Evolutionary conservation across 2,113 vertebrate genomes (phyloP).

Genomic region (Daphoenositta chrysoptera): DNA sequence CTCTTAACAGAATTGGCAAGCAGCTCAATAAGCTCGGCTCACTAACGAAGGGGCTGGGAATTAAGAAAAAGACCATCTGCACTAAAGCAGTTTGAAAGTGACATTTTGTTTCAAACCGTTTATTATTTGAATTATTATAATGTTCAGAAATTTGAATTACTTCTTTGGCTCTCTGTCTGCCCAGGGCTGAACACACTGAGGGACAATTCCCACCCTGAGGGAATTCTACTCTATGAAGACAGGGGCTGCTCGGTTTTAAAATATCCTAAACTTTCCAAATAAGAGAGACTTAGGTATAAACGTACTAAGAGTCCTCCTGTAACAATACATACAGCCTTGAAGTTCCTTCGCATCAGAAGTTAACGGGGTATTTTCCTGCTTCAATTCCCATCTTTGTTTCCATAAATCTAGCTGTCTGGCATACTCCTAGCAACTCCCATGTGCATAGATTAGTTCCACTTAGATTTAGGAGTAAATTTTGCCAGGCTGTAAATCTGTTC

Average conservation of each 20-base stretch:
- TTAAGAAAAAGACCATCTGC: slow-evolving; percentile 33
- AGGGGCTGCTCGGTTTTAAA: background rate
- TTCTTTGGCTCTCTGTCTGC: background rate
- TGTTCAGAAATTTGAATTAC: background rate
- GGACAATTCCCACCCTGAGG: background rate
- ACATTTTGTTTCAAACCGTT: background rate
- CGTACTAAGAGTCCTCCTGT: background rate
- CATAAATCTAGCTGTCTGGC: background rate
- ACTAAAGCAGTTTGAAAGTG: slow-evolving; percentile 33
- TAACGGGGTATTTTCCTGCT: fast-evolving
- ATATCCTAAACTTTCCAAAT: background rate
- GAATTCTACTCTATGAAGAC: background rate
- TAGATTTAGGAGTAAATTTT: background rate
- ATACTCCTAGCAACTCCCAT: background rate
- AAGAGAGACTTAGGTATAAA: background rate
- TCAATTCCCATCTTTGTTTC: background rate
- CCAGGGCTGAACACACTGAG: background rate
- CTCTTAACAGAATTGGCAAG: slow-evolving; percentile 47
- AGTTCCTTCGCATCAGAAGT: background rate
- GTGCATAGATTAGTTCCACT: background rate
- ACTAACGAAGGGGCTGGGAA: background rate
- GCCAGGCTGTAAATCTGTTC: background rate
- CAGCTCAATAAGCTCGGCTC: slow-evolving; percentile 19
- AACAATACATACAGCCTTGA: background rate
- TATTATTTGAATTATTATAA: slow-evolving; percentile 20